Percentiles rank a stretch among this genome's conserved stretches.
phyloP scores from a whole-genome alignment of 2,113 vertebrate genomes.

The Leptobrachium leishanense region DNA sequence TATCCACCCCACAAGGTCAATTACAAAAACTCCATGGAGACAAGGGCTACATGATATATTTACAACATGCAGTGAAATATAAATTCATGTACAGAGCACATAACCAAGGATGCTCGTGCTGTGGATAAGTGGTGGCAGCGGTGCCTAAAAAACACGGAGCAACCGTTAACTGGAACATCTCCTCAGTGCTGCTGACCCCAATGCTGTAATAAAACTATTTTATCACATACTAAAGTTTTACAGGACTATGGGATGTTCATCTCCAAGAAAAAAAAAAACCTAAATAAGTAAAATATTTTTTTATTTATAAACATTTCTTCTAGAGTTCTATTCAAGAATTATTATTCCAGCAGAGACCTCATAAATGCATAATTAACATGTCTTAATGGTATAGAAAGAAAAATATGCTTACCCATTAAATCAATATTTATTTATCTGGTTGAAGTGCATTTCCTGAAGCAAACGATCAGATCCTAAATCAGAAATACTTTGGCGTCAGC shows the following conservation, averaged over 20 bases:
- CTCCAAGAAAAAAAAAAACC: background rate
- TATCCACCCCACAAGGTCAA: no score
- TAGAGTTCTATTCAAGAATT: background rate
- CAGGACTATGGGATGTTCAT: background rate
- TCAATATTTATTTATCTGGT: slow-evolving; percentile 44
- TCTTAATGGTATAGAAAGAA: slow-evolving; percentile 29
- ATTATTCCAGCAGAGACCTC: background rate
- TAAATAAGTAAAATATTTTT: background rate
- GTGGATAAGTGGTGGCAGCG: background rate
- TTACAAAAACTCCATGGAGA: background rate
- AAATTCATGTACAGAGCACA: background rate
- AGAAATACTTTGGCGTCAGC: slow-evolving; percentile 42
- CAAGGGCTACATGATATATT: background rate
- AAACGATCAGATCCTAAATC: slow-evolving; percentile 38
- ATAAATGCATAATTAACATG: slow-evolving; percentile 39
- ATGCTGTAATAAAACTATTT: background rate
- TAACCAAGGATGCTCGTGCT: background rate
- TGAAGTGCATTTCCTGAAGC: slow-evolving; percentile 40
- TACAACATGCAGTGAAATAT: background rate
- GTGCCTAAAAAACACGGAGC: background rate
- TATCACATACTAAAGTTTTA: background rate
- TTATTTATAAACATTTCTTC: background rate
- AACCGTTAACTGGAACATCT: background rate
- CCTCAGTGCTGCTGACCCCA: background rate
- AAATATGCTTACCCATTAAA: slow-evolving; percentile 43